Evolutionary conservation across 35 echinoderm and acorn worm species (phyloP).

Genomic region (Strongylocentrotus purpuratus): DNA sequence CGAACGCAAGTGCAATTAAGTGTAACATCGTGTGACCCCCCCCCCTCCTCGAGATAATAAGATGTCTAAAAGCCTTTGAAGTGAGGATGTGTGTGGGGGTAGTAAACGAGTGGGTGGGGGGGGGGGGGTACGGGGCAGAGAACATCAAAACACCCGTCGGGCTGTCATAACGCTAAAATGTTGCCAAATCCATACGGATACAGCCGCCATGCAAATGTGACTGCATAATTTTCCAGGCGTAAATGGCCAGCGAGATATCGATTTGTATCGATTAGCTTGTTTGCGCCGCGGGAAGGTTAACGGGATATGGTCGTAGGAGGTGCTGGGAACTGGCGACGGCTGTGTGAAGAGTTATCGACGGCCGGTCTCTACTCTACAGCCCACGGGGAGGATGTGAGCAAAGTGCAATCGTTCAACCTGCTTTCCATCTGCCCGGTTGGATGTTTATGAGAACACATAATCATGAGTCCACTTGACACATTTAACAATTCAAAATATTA

Average conservation of each 20-base stretch:
- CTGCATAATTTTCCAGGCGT: constrained; percentile 34
- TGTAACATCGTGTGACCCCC: too few relatives aligned
- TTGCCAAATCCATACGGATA: constrained; percentile 33
- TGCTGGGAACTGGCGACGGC: not conserved
- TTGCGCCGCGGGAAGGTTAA: not conserved
- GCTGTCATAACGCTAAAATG: constrained; percentile 11
- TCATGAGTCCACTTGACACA: too few relatives aligned
- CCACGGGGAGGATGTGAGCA: not conserved
- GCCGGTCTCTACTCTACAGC: not conserved
- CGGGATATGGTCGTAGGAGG: not conserved
- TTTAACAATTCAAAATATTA: too few relatives aligned
- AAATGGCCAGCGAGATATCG: constrained; percentile 24
- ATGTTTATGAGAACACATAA: too few relatives aligned
- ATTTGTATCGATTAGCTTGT: not conserved
- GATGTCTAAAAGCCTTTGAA: too few relatives aligned
- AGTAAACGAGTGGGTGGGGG: too few relatives aligned
- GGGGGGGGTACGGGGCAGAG: too few relatives aligned
- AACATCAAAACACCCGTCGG: not conserved
- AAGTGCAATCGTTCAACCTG: not conserved
- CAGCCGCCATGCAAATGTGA: constrained; percentile 10
- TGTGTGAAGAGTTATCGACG: not conserved
- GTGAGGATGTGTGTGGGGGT: too few relatives aligned
- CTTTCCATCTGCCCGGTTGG: not conserved
- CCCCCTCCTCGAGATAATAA: too few relatives aligned
- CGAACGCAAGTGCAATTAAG: not conserved